Percentiles rank a stretch among this genome's conserved stretches.
Conservation (phyloP, 2,113 vertebrate species). For the Numenius arquata region DNA sequence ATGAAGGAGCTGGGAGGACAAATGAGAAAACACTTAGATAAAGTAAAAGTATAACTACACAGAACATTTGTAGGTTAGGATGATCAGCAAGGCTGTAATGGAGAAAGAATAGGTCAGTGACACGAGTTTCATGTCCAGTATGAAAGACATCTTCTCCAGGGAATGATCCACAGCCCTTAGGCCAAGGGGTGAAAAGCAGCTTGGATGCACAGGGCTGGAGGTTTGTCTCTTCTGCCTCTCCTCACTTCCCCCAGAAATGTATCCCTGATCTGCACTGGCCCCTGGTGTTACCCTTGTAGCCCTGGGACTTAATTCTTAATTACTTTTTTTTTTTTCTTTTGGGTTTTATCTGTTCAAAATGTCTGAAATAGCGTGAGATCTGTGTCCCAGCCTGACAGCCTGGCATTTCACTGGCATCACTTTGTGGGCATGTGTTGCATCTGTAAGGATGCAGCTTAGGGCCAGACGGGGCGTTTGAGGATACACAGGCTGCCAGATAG, state of each 20-base stretch:
- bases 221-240: neutral
- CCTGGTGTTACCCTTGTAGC: neutral
- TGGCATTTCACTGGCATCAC: neutral
- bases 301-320: neutral
- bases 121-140: neutral
- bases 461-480: neutral
- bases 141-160: neutral
- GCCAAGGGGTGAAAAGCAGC: neutral
- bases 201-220: neutral
- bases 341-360: neutral
- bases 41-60: neutral
- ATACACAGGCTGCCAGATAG: neutral
- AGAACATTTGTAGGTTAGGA: neutral
- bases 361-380: neutral
- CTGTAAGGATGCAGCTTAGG: rapidly evolving
- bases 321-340: neutral
- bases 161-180: neutral
- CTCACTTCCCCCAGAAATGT: neutral
- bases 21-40: neutral
- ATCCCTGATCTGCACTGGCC: rapidly evolving
- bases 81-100: neutral
- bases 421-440: neutral
- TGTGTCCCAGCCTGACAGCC: neutral
- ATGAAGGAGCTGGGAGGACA: neutral
- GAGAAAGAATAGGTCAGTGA: neutral